Evolutionary conservation across 2,797 vertebrate genomes (phyloP).

Genomic region (Semotilus atromaculatus): DNA sequence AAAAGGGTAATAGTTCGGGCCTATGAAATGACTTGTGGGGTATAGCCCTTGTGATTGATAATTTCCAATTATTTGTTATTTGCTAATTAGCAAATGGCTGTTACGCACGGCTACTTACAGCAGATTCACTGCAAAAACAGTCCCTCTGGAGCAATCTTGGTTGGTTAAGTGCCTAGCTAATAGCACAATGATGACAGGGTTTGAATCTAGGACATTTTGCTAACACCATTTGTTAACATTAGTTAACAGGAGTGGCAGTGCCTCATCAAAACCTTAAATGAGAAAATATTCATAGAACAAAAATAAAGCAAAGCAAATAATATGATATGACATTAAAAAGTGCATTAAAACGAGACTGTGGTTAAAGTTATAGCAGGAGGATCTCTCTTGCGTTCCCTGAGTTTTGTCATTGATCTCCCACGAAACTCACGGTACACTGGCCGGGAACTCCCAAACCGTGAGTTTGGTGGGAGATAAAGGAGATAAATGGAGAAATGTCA

Average conservation of each 20-base stretch:
- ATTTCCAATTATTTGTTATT: constrained; percentile 11
- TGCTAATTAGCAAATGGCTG: not conserved
- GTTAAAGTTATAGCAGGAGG: too few species aligned
- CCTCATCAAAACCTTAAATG: not conserved
- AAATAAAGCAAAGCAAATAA: not conserved
- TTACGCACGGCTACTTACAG: not conserved
- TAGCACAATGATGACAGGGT: not conserved
- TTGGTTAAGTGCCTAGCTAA: not conserved
- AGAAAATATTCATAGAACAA: not conserved
- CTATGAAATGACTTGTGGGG: not conserved
- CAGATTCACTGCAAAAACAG: not conserved
- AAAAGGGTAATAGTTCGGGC: not conserved
- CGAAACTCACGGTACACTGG: too few species aligned
- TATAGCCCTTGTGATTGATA: not conserved
- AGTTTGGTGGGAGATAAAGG: too few species aligned
- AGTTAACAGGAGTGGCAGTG: not conserved
- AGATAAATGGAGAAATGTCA: too few species aligned
- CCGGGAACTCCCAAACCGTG: too few species aligned
- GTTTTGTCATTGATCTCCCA: too few species aligned
- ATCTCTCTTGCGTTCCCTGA: too few species aligned
- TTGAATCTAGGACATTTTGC: not conserved
- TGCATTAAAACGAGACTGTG: not conserved
- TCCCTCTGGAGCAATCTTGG: not conserved
- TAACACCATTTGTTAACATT: not conserved
- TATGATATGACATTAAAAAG: not conserved